Percentiles rank a stretch among this genome's conserved stretches.
These are phyloP conservation scores for Macrochelys suwanniensis DNA, from an alignment of 2,797 vertebrate genomes.

Conservation along the genomic window DNA sequence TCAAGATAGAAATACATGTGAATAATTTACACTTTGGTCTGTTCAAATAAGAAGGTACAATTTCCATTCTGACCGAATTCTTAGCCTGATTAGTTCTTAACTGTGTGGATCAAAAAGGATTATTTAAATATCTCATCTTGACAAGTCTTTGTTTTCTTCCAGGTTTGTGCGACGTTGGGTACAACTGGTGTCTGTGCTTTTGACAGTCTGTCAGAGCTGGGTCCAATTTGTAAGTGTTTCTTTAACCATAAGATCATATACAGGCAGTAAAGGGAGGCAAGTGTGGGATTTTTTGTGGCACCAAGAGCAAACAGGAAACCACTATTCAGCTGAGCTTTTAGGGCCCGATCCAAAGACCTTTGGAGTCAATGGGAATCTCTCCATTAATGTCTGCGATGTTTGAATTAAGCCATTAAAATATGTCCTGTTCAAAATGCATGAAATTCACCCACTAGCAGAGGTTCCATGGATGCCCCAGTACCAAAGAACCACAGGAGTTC, in stretches of 20 bases:
- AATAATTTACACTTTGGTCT: background rate
- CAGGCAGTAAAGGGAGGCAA: background rate
- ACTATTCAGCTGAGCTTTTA: background rate
- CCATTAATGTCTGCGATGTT: background rate
- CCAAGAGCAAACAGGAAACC: background rate
- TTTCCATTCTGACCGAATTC: background rate
- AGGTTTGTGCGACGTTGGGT: slow-evolving; percentile 95
- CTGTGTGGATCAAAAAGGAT: background rate
- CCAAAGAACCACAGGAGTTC: background rate
- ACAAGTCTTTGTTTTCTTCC: slow-evolving; percentile 43
- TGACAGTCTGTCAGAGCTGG: slow-evolving; percentile 92
- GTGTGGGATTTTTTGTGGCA: background rate
- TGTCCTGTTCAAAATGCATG: background rate
- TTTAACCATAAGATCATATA: background rate
- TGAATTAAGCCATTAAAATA: slow-evolving; percentile 5
- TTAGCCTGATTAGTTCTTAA: background rate
- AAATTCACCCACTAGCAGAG: background rate
- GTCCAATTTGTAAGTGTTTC: slow-evolving; percentile 90
- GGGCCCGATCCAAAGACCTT: rapidly evolving
- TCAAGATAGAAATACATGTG: background rate
- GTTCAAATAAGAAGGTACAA: background rate
- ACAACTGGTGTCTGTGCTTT: slow-evolving; percentile 97
- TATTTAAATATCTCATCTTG: background rate
- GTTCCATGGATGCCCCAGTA: background rate
- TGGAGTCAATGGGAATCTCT: background rate